Evolutionary conservation across 2,888 invertebrate genomes (phyloP).

Genomic region (Mesorhabditis sp.): DNA sequence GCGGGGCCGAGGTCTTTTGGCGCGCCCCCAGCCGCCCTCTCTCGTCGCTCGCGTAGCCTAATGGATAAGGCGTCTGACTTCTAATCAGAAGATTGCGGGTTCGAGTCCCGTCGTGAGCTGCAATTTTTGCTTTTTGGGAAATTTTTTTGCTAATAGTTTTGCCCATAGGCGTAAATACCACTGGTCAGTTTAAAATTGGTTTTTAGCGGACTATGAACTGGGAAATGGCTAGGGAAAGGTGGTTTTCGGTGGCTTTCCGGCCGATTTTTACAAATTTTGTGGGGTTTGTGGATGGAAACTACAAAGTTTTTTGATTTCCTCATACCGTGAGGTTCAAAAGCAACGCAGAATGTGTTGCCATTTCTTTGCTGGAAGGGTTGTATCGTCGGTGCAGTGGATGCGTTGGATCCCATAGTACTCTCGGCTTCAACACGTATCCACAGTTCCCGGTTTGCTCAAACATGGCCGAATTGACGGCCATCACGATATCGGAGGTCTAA

Average conservation of each 20-base stretch:
- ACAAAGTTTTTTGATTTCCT: not conserved
- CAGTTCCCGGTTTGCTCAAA: slow-evolving; percentile 84
- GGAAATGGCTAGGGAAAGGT: not conserved
- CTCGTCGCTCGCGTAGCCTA: slow-evolving; percentile 24
- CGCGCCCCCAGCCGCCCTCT: not conserved
- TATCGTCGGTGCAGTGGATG: slow-evolving; percentile 70
- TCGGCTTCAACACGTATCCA: slow-evolving; percentile 74
- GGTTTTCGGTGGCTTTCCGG: not conserved
- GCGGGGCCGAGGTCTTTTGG: not conserved
- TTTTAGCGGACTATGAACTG: not conserved
- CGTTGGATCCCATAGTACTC: slow-evolving; percentile 73
- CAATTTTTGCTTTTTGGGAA: slow-evolving; percentile 6
- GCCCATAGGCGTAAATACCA: not conserved
- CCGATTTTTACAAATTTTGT: not conserved
- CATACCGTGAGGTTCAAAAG: slow-evolving; percentile 47
- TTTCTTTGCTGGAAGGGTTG: slow-evolving; percentile 86
- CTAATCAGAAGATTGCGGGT: slow-evolving; percentile 35
- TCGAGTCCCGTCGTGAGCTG: slow-evolving; percentile 25
- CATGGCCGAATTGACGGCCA: slow-evolving; percentile 86
- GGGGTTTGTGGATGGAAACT: not conserved
- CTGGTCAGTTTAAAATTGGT: not conserved
- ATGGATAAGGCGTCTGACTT: slow-evolving; percentile 36
- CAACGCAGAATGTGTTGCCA: slow-evolving; percentile 47
- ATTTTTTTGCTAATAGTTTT: not conserved
- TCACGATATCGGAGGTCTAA: slow-evolving; percentile 69